A percentile compares a stretch with the other conserved stretches of the same genome.
phyloP scores from a whole-genome alignment of 2,113 vertebrate genomes.

The Tachysurus fulvidraco region DNA sequence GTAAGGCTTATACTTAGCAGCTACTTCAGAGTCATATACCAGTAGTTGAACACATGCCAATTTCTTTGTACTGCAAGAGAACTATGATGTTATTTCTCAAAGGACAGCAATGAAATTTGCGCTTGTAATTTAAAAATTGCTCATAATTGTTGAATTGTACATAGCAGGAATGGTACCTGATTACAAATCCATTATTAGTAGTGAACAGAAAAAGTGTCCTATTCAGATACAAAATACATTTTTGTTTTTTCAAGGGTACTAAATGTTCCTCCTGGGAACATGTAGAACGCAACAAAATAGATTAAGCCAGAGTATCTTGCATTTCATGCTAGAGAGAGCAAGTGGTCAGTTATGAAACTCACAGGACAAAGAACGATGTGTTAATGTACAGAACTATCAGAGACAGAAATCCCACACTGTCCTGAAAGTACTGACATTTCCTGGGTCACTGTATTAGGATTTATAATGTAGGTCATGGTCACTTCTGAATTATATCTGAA shows the following conservation, averaged over 20 bases:
- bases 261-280: background rate
- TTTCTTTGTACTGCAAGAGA: background rate
- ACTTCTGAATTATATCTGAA: background rate
- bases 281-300: background rate
- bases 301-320: background rate
- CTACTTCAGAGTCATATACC: constrained; percentile 28
- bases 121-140: background rate
- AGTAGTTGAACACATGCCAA: background rate
- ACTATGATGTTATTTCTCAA: background rate
- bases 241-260: background rate
- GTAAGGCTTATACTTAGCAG: constrained; percentile 7
- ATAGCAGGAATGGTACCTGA: background rate
- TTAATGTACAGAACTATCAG: background rate
- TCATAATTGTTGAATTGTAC: background rate
- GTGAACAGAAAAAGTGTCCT: background rate
- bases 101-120: background rate
- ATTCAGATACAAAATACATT: background rate
- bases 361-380: background rate
- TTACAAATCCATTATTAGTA: background rate
- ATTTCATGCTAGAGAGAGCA: background rate
- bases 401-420: background rate
- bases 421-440: background rate
- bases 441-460: background rate
- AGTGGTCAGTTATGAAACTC: background rate
- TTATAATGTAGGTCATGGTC: too few species aligned